These are phyloP conservation scores for Nymphalis io DNA, from an alignment of 1,140 invertebrate species.

Conservation along the genomic window DNA sequence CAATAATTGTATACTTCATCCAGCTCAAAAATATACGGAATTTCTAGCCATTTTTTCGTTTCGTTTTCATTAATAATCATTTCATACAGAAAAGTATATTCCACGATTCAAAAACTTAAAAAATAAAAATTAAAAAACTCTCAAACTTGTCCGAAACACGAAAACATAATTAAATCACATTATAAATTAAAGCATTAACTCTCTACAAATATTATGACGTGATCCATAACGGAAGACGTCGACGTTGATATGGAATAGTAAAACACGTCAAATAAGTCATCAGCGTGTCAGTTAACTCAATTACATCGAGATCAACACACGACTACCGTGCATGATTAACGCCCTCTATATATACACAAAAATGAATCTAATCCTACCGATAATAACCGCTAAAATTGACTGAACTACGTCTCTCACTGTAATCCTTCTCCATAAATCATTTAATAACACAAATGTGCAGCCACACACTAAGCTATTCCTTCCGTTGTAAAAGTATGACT, in stretches of 20 bases:
- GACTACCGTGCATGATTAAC: conserved; percentile 75
- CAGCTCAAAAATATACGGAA: too few relatives aligned
- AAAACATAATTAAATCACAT: conserved; percentile 23
- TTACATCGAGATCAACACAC: conserved; percentile 77
- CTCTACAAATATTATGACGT: conserved; percentile 51
- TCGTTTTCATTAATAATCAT: too few relatives aligned
- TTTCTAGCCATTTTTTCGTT: too few relatives aligned
- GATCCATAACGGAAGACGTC: conserved; percentile 48
- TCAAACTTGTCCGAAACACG: background rate
- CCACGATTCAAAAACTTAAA: too few relatives aligned
- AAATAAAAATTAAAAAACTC: too few relatives aligned
- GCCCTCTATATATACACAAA: conserved; percentile 37
- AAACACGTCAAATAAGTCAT: conserved; percentile 79
- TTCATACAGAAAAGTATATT: too few relatives aligned
- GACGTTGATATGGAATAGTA: conserved; percentile 54
- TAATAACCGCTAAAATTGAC: conserved; percentile 52
- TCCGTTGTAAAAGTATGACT: conserved; percentile 66
- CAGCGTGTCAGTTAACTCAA: conserved; percentile 77
- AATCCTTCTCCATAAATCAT: conserved; percentile 79
- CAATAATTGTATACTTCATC: too few relatives aligned
- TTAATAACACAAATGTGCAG: conserved; percentile 79
- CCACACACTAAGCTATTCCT: conserved; percentile 77
- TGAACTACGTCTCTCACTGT: conserved; percentile 40
- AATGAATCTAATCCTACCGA: conserved; percentile 45
- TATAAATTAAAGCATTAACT: conserved; percentile 36